Base-by-base conservation (phyloP, 2,113 vertebrate species). In the Alethe diademata region DNA sequence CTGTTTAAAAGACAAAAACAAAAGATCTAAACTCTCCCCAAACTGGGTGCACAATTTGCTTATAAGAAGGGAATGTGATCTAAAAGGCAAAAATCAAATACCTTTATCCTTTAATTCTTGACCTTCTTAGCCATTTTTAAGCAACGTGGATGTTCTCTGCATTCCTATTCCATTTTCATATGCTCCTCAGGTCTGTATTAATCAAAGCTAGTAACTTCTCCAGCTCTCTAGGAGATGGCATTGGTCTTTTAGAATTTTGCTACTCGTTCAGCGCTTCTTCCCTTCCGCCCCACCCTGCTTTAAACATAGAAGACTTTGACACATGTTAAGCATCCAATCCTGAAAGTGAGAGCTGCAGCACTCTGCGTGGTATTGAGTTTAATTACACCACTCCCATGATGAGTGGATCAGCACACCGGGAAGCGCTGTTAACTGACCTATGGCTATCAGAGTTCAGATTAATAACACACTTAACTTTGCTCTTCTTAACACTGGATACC, bases 331-430 rank as follows among this genome's bases (percentile, higher is more conserved):
- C 65, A 87, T 60, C 43, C 61, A 86, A 15, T 54, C 53, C 53
- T 89, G 76, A 86, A 91, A 83, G 38, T 0, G 17, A 88, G 71
- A 92, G 69, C 72, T 64, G 65, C 83, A 84, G 69, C 18, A 70
- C 53, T 56, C 29, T n/a, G 14, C 5, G 31, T 61, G 74, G 66
- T 72, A 56, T 29, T 1, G 0, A 94, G 88, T 85, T 92, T 78
- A 91, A 87, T 58, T 48, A 80, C 80, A 92, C 62, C 58, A 26
- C 74, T 48, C 71, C 82, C 82, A 73, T 35, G 26, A 79, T 6
- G 19, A 83, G 33, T 2, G 3, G 33, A 51, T 53, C 78, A 53
- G 64, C 4, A 0, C 29, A 47, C 22, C 0, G 0, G 50, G 70
- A 75, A 48, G 54, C 0, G 3, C 47, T 82, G 15, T 31, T 78